These are phyloP conservation scores for Crepidodera aurea DNA, from an alignment of 2,888 invertebrate species.

Conservation along the genomic window DNA sequence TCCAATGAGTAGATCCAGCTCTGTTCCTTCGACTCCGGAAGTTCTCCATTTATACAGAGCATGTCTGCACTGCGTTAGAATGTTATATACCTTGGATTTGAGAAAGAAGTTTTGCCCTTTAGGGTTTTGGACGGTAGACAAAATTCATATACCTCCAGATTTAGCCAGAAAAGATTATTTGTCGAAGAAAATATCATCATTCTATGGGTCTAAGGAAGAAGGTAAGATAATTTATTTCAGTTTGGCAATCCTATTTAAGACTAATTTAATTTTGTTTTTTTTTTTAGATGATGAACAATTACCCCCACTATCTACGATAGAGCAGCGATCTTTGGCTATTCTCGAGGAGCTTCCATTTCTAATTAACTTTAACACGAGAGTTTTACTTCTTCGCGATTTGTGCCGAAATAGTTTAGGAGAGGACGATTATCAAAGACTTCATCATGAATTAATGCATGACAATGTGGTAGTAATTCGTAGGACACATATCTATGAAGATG, in stretches of 20 bases:
- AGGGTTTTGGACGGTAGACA: conserved; percentile 60
- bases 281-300: conserved; percentile 72
- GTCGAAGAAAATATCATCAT: conserved; percentile 55
- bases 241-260: neutral
- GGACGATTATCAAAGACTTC: conserved; percentile 54
- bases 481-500: conserved; percentile 97
- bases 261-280: neutral
- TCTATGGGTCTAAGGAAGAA: conserved; percentile 53
- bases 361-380: conserved; percentile 89
- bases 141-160: conserved; percentile 59
- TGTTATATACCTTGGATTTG: conserved; percentile 84
- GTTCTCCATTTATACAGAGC: conserved; percentile 57
- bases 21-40: conserved; percentile 55
- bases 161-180: conserved; percentile 58
- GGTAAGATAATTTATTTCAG: conserved; percentile 48
- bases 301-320: conserved; percentile 86
- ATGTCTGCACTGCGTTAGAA: conserved; percentile 57
- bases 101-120: conserved; percentile 76
- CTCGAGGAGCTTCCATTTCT: conserved; percentile 94
- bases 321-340: conserved; percentile 86
- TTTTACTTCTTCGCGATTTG: conserved; percentile 82
- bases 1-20: conserved; percentile 59
- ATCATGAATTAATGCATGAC: conserved; percentile 57
- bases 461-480: conserved; percentile 76
- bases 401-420: conserved; percentile 60